phyloP scores from a whole-genome alignment of 2,113 vertebrate species.

The Halcyon malimbica region DNA sequence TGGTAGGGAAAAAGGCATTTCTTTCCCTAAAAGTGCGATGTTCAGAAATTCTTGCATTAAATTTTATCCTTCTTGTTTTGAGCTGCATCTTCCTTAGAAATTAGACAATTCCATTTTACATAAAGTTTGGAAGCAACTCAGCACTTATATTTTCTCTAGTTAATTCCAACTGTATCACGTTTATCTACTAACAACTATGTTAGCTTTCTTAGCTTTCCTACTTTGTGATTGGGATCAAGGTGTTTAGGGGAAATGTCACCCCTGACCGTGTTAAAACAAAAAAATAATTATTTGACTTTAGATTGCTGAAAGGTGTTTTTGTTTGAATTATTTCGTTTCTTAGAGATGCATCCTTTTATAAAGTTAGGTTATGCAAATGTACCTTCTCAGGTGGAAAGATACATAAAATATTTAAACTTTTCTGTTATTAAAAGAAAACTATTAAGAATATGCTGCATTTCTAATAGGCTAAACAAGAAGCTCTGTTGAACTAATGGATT shows the following conservation, averaged over 20 bases:
- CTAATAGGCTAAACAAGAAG: background rate
- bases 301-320: background rate
- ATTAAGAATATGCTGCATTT: background rate
- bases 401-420: background rate
- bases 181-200: background rate
- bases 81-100: background rate
- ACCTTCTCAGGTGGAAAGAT: background rate
- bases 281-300: background rate
- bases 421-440: background rate
- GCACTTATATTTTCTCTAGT: background rate
- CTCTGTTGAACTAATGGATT: background rate
- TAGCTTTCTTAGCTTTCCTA: background rate
- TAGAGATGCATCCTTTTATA: background rate
- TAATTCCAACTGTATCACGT: background rate
- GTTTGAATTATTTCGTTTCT: background rate
- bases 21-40: background rate
- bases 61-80: background rate
- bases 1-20: background rate
- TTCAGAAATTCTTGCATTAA: background rate
- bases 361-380: background rate
- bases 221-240: background rate
- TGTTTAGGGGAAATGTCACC: background rate
- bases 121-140: background rate
- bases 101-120: background rate
- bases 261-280: background rate